Conservation (phyloP, 2,888 invertebrate genomes). For the Macaria notata region DNA sequence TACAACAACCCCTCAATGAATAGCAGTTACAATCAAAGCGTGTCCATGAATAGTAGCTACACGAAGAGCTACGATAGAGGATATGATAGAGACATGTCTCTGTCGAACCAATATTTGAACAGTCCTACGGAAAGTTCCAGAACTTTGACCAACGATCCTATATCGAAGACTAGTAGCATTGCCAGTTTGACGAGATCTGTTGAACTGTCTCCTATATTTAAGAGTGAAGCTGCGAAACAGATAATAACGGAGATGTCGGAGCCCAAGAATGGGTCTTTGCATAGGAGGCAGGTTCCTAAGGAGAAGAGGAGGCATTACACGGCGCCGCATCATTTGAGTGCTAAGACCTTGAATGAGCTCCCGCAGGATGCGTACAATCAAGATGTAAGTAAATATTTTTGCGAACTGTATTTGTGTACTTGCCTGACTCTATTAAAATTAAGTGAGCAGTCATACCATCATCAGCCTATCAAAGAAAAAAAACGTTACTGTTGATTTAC, state of each 20-base stretch:
- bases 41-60: conserved; percentile 71
- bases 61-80: conserved; percentile 66
- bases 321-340: conserved; percentile 89
- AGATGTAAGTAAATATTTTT: conserved; percentile 60
- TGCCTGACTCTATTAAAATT: no score
- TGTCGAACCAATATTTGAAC: conserved; percentile 72
- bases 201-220: conserved; percentile 90
- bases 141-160: conserved; percentile 72
- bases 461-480: no score
- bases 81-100: conserved; percentile 62
- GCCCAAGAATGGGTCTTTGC: conserved; percentile 81
- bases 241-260: conserved; percentile 91
- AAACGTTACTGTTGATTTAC: no score
- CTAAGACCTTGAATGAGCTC: conserved; percentile 83
- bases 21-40: conserved; percentile 64
- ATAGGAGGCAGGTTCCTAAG: conserved; percentile 87
- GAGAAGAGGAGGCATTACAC: conserved; percentile 94
- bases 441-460: no score
- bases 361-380: conserved; percentile 72
- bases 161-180: conserved; percentile 75
- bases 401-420: no score
- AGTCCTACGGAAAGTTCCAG: conserved; percentile 73
- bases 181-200: conserved; percentile 72
- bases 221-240: conserved; percentile 93
- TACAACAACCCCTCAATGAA: conserved; percentile 38